Percentiles rank a stretch among this genome's conserved stretches.
phyloP scores from a whole-genome alignment of 2,113 vertebrate genomes.

The Merops nubicus region DNA sequence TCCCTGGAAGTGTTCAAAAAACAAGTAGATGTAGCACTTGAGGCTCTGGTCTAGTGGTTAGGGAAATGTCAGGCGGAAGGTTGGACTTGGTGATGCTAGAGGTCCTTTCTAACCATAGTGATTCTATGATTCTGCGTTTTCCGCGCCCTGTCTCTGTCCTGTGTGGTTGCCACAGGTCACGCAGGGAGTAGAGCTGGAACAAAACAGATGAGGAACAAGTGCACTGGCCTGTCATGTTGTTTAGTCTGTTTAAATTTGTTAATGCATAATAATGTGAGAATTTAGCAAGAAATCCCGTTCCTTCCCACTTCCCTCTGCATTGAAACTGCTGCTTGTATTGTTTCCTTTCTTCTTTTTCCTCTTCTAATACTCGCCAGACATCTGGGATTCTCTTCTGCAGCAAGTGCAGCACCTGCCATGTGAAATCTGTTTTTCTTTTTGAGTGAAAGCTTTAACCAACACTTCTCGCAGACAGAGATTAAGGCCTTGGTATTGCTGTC shows the following conservation, averaged over 20 bases:
- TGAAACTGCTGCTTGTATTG: background rate
- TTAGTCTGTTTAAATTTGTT: background rate
- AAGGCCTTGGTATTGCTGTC: background rate
- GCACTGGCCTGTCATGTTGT: fast-evolving
- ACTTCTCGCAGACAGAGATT: conserved; percentile 16
- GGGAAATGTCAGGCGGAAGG: too few species aligned
- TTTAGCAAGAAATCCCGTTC: background rate
- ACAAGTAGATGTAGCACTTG: too few species aligned
- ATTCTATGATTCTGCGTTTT: too few species aligned
- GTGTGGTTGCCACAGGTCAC: fast-evolving
- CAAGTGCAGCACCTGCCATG: conserved; percentile 19
- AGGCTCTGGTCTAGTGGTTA: too few species aligned
- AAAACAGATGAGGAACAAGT: background rate
- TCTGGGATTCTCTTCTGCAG: background rate
- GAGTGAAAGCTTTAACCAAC: background rate
- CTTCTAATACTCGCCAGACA: background rate
- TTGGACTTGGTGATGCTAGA: too few species aligned
- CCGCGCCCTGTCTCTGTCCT: background rate
- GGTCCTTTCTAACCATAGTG: too few species aligned
- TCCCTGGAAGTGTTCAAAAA: too few species aligned
- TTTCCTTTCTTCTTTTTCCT: background rate
- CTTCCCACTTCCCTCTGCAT: background rate
- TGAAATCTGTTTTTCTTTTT: background rate
- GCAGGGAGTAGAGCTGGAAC: background rate
- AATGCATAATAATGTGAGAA: background rate